Evolutionary conservation across 2,797 vertebrate species (phyloP).

Genomic region (Spatula versicolor): DNA sequence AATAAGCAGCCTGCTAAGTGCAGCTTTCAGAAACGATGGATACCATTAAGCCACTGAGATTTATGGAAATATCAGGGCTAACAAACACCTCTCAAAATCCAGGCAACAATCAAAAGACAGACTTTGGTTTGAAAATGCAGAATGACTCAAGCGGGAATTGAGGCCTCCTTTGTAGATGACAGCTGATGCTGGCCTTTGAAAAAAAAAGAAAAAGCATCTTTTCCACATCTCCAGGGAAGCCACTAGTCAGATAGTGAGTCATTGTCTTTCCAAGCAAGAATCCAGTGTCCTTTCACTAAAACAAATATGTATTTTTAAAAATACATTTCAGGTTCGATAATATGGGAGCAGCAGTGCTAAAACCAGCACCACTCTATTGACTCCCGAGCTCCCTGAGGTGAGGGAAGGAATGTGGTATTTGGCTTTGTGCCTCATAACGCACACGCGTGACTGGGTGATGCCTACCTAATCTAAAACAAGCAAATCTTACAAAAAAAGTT

Average conservation of each 20-base stretch:
- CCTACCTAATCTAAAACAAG: conserved; percentile 21
- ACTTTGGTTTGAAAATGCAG: background rate
- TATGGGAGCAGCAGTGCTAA: conserved; percentile 31
- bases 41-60: background rate
- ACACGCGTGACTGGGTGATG: background rate
- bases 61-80: background rate
- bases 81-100: background rate
- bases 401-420: background rate
- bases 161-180: background rate
- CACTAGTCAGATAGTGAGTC: conserved; percentile 33
- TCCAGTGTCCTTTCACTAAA: conserved; percentile 42
- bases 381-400: background rate
- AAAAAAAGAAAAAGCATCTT: background rate
- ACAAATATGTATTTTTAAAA: conserved; percentile 25
- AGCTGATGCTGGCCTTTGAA: background rate
- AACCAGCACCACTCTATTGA: background rate
- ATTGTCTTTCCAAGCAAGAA: conserved; percentile 24
- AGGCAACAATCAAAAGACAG: background rate
- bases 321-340: conserved; percentile 13
- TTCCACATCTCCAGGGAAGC: conserved; percentile 4
- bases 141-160: background rate
- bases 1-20: background rate
- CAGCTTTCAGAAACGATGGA: background rate
- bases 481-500: conserved; percentile 7
- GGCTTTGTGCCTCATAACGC: background rate